Base-by-base conservation (phyloP, 2,888 invertebrate species). In the Brenthis hecate region DNA sequence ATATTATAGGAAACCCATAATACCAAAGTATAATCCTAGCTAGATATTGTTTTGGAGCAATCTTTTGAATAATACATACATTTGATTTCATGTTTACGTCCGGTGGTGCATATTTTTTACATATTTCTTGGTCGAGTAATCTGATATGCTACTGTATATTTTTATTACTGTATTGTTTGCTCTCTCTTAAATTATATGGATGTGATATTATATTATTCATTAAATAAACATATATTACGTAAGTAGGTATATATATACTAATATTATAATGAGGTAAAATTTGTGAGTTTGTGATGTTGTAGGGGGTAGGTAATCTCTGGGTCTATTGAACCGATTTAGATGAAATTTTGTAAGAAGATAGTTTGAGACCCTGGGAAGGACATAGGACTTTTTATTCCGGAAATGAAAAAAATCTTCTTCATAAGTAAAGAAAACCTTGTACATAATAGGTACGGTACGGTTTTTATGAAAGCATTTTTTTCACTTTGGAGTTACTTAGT, bases 51-150 rank as follows among this genome's bases (percentile, higher is more conserved):
- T 89, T 87, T 82, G 82, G 79, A 81, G 78, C 78, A 77, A 57
- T 77, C 83, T 79, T 73, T 77, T 91, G 91, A 90, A 91, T 91
- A 90, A 91, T 83, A 88, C 88, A 91, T 89, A 79, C 80, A 82
- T 85, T 85, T 85, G 88, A 86, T 87, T 82, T 84, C 85, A 86
- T 87, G 85, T 88, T 84, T 84, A 83, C 81, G 81, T 81, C 81
- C 76, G 74, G 73, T 78, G 86, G 84, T 89, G 89, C 89, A 90
- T 90, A 88, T 88, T 87, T 86, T 87, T 85, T 84, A 85, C 85
- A 85, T 88, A 87, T 82, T 81, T 85, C 73, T 68, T 57, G 63
- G 57, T 54, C 53, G 57, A 65, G 53, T 50, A 61, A 65, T 56
- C 62, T 65, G 69, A 73, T 69, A 68, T 69, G 72, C 53, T 65